These are phyloP conservation scores for Sarcophaga carnaria DNA, from an alignment of 2,888 invertebrate genomes.

Conservation along the genomic window DNA sequence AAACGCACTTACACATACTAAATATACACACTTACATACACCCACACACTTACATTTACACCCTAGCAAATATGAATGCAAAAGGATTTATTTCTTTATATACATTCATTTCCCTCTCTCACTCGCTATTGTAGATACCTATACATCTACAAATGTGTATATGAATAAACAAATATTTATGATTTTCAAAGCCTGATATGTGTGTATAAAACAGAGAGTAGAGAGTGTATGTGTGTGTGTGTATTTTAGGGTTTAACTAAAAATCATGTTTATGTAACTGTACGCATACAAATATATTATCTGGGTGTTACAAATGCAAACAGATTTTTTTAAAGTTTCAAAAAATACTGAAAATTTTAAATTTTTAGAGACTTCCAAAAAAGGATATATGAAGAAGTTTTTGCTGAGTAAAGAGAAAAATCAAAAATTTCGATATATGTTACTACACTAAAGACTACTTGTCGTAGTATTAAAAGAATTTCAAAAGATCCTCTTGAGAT, in stretches of 20 bases:
- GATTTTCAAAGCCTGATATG: not conserved
- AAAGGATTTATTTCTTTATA: constrained; percentile 25
- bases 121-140: not conserved
- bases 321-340: too few species aligned
- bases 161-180: constrained; percentile 34
- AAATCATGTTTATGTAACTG: constrained; percentile 41
- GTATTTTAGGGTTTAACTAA: constrained; percentile 43
- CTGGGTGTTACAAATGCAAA: too few species aligned
- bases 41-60: not conserved
- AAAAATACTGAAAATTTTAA: too few species aligned
- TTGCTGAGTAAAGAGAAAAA: too few species aligned
- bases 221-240: constrained; percentile 12
- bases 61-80: not conserved
- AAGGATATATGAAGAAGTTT: too few species aligned
- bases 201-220: not conserved
- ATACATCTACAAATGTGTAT: not conserved
- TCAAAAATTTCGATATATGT: too few species aligned
- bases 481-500: too few species aligned
- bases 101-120: too few species aligned
- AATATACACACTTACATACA: constrained; percentile 7
- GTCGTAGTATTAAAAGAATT: too few species aligned
- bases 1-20: not conserved
- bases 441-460: too few species aligned
- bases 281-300: not conserved
- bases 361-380: too few species aligned